phyloP scores from a whole-genome alignment of 2,888 invertebrate genomes.

The Brachyptera risi region DNA sequence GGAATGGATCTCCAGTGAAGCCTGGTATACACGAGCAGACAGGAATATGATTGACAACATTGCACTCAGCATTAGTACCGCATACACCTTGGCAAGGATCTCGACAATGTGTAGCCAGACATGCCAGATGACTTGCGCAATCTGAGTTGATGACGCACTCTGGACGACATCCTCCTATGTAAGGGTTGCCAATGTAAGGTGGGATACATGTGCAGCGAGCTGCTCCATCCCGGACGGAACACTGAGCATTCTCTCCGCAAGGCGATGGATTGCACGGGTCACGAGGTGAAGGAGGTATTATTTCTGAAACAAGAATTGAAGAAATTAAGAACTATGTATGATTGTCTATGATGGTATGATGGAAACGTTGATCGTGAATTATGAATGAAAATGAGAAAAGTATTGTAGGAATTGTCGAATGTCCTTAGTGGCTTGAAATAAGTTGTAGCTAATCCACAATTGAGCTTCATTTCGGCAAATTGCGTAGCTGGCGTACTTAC shows the following conservation, averaged over 20 bases:
- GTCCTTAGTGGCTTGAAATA: too few relatives aligned
- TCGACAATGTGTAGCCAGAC: constrained; percentile 78
- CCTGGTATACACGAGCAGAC: constrained; percentile 74
- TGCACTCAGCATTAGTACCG: constrained; percentile 77
- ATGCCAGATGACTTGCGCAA: constrained; percentile 71
- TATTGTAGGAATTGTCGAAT: too few relatives aligned
- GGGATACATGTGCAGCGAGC: constrained; percentile 81
- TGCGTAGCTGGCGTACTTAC: constrained; percentile 40
- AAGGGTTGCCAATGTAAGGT: constrained; percentile 84
- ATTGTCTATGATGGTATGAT: too few relatives aligned
- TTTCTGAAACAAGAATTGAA: not conserved
- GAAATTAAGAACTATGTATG: not conserved
- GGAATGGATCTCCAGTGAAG: constrained; percentile 78
- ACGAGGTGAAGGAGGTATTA: constrained; percentile 7
- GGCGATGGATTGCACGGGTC: constrained; percentile 75
- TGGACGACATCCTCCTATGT: constrained; percentile 77
- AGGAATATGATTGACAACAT: constrained; percentile 76
- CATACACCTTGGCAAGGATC: constrained; percentile 84
- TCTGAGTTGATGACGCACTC: constrained; percentile 81
- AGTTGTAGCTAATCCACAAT: too few relatives aligned
- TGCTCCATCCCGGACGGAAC: constrained; percentile 62
- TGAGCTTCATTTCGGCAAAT: too few relatives aligned
- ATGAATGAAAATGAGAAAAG: too few relatives aligned
- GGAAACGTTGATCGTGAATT: too few relatives aligned
- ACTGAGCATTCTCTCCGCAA: constrained; percentile 81